Evolutionary conservation across 1,140 invertebrate genomes (phyloP).

Genomic region (Panonychus citri): DNA sequence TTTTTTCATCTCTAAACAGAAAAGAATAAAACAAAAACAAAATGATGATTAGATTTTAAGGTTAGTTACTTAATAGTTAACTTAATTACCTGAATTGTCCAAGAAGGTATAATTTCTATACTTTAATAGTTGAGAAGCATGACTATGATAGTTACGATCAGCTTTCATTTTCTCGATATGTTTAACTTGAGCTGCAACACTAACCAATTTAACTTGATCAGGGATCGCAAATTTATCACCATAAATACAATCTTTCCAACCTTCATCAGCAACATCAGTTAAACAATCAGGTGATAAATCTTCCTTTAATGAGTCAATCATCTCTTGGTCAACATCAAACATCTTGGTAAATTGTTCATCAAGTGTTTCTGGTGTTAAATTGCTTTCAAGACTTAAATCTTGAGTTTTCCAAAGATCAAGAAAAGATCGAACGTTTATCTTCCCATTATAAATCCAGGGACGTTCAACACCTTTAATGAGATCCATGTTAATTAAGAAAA

Average conservation of each 20-base stretch:
- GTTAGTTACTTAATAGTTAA: background rate
- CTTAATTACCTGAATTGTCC: background rate
- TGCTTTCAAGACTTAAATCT: background rate
- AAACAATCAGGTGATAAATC: background rate
- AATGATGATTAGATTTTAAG: background rate
- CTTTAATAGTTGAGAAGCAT: background rate
- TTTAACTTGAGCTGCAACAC: background rate
- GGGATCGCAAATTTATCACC: background rate
- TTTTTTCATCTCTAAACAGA: background rate
- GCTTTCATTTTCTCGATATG: background rate
- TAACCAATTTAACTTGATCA: background rate
- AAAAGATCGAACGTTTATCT: background rate
- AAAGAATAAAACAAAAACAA: background rate
- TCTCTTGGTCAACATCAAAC: background rate
- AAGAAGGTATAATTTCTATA: background rate
- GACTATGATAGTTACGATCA: background rate
- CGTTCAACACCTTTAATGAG: background rate
- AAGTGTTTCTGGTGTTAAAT: background rate
- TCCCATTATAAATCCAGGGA: background rate
- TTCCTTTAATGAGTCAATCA: conserved; percentile 1
- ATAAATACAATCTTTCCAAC: background rate
- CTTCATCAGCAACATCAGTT: background rate
- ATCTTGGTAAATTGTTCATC: background rate
- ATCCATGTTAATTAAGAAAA: background rate
- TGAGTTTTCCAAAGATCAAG: background rate